Evolutionary conservation across 1,140 invertebrate genomes (phyloP).

Genomic region (Agrilus planipennis): DNA sequence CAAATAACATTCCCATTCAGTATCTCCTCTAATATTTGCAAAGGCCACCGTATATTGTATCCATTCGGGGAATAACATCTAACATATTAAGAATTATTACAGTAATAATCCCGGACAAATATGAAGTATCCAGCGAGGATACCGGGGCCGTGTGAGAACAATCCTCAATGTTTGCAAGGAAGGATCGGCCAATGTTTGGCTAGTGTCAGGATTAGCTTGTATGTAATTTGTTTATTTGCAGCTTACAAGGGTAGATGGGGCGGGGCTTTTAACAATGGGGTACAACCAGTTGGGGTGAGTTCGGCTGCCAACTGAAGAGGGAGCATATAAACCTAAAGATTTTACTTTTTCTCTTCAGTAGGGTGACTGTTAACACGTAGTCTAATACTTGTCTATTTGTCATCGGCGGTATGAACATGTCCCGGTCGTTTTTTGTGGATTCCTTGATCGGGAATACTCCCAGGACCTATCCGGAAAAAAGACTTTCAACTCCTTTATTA

Average conservation of each 20-base stretch:
- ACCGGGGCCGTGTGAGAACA: no score
- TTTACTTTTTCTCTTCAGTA: conserved; percentile 14
- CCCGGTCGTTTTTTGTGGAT: conserved; percentile 62
- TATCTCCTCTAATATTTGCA: no score
- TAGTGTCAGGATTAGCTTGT: conserved; percentile 15
- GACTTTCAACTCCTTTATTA: conserved; percentile 16
- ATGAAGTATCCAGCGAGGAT: no score
- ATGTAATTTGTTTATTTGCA: conserved; percentile 19
- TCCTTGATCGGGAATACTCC: conserved; percentile 53
- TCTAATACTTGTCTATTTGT: conserved; percentile 3
- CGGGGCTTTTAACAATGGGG: conserved; percentile 17
- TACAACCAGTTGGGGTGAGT: conserved; percentile 14
- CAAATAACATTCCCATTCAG: no score
- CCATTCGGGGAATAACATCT: no score
- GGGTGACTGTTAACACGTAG: conserved; percentile 7
- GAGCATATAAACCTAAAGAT: conserved; percentile 17
- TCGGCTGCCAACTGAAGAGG: conserved; percentile 15
- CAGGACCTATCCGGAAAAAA: conserved; percentile 38
- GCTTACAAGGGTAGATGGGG: conserved; percentile 9
- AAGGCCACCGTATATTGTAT: no score
- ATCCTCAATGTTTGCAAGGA: no score
- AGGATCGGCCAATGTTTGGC: conserved; percentile 14
- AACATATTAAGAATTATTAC: no score
- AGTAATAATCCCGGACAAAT: no score
- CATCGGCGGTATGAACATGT: conserved; percentile 40